These are phyloP conservation scores for Hylaea fasciaria DNA, from an alignment of 2,888 invertebrate genomes.

Conservation along the genomic window DNA sequence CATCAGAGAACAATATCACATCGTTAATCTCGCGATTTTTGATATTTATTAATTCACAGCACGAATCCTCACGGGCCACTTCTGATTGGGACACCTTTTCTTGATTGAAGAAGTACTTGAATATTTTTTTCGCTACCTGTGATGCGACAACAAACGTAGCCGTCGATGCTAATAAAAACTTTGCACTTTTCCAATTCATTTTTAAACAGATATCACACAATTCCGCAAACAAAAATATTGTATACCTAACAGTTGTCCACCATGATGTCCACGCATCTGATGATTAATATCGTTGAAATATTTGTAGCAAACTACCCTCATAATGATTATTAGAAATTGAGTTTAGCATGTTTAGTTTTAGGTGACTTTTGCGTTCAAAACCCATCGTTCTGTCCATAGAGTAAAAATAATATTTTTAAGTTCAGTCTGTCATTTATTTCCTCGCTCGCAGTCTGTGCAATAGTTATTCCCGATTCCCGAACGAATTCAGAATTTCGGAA, in stretches of 20 bases:
- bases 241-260: slow-evolving; percentile 60
- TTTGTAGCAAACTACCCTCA: slow-evolving; percentile 53
- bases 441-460: too few relatives aligned
- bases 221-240: slow-evolving; percentile 48
- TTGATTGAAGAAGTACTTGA: slow-evolving; percentile 64
- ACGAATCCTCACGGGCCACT: slow-evolving; percentile 56
- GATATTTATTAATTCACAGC: slow-evolving; percentile 61
- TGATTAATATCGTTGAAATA: slow-evolving; percentile 15
- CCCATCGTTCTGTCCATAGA: too few relatives aligned
- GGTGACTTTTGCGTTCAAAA: too few relatives aligned
- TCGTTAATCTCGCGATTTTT: slow-evolving; percentile 79
- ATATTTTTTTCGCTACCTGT: slow-evolving; percentile 72
- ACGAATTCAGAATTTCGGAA: too few relatives aligned
- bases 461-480: too few relatives aligned
- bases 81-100: slow-evolving; percentile 52
- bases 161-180: slow-evolving; percentile 72
- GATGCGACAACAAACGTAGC: slow-evolving; percentile 74
- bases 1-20: slow-evolving; percentile 79
- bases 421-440: too few relatives aligned
- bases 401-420: too few relatives aligned
- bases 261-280: slow-evolving; percentile 71
- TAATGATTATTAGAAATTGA: too few relatives aligned
- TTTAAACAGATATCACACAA: slow-evolving; percentile 43
- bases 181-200: slow-evolving; percentile 80
- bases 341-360: too few relatives aligned